Evolutionary conservation across 2,888 invertebrate genomes (phyloP), one percentile per base, ranked within the genome.

Genomic region (Thyatira batis): DNA sequence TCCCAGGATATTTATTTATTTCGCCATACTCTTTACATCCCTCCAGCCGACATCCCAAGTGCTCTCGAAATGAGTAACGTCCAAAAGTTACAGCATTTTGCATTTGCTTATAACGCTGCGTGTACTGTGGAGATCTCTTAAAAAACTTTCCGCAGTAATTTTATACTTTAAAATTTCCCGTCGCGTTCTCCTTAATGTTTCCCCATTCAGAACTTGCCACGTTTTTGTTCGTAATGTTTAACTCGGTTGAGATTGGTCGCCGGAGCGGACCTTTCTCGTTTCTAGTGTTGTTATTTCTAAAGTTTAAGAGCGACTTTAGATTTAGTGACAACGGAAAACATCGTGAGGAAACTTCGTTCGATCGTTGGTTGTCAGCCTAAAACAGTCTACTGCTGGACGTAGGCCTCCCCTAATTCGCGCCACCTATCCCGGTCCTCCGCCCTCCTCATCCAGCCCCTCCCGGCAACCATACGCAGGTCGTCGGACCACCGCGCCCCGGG

Each of bases 211-310:
- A 20, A 50, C 21, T 49, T 39, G 17, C 13, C 1, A 27, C 45
- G 52, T 53, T 54, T 44, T 53, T 53, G 53, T 27, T 45, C 45
- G 28, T 27, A 30, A 49, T 46, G 55, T 54, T 58, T 57, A 58
- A 52, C 53, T 54, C 45, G 23, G 45, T 44, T 27, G 17, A 25
- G 43, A 39, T 30, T 23, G 21, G 49, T 27, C 49, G 53, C 62
- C 49, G 52, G 17, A 10, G 48, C 28, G 28, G 17, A 48, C 48
- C 27, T 28, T 48, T 48, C 20, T 20, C 20, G 27, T 48, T 27
- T 28, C 48, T 28, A 48, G 48, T 48, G 48, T 46, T 46, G 45
- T 48, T 45, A 45, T 45, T 48, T 20, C 20, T 27, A 17, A 3
- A 17, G 27, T 48, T 48, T 17, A 17, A 1, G 44, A 20, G 27